A percentile compares a stretch with the other conserved stretches of the same genome.
Evolutionary conservation across 2,888 invertebrate genomes (phyloP).

Genomic region (Ichneumon xanthorius): DNA sequence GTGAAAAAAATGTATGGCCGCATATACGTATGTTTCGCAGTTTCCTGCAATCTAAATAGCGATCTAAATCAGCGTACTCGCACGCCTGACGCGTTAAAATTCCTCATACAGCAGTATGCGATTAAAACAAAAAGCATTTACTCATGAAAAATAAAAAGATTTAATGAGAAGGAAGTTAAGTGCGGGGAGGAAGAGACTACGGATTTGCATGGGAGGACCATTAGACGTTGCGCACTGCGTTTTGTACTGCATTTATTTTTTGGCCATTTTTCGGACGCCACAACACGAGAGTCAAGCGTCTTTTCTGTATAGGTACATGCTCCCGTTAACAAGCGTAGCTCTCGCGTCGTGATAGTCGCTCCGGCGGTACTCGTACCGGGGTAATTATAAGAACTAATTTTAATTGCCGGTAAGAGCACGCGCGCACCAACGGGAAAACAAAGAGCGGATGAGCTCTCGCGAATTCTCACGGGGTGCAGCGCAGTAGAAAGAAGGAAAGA

Average conservation of each 20-base stretch:
- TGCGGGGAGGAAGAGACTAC: slow-evolving; percentile 1
- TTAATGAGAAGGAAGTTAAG: slow-evolving; percentile 14
- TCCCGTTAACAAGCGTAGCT: slow-evolving; percentile 77
- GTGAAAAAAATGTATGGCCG: slow-evolving; percentile 2
- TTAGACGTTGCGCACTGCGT: slow-evolving; percentile 79
- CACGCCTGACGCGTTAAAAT: slow-evolving; percentile 57
- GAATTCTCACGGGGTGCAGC: slow-evolving; percentile 79
- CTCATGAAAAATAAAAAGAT: slow-evolving; percentile 31
- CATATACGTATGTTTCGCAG: slow-evolving; percentile 24
- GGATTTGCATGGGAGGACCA: slow-evolving; percentile 70
- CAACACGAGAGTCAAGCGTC: neutral
- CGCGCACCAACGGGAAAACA: slow-evolving; percentile 74
- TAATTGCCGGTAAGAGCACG: slow-evolving; percentile 81
- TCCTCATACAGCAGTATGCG: neutral
- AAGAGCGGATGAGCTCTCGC: slow-evolving; percentile 80
- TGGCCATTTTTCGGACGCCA: slow-evolving; percentile 60
- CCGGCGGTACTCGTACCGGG: slow-evolving; percentile 68
- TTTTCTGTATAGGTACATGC: neutral
- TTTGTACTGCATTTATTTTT: slow-evolving; percentile 80
- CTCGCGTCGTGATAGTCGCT: slow-evolving; percentile 27
- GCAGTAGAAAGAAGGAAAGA: slow-evolving; percentile 42
- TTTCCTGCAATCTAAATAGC: slow-evolving; percentile 59
- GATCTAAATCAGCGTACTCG: slow-evolving; percentile 60
- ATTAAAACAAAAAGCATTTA: slow-evolving; percentile 24
- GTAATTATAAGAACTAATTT: slow-evolving; percentile 84